These are phyloP conservation scores for Tyrannus savana DNA, from an alignment of 2,113 vertebrate genomes.

Conservation along the genomic window DNA sequence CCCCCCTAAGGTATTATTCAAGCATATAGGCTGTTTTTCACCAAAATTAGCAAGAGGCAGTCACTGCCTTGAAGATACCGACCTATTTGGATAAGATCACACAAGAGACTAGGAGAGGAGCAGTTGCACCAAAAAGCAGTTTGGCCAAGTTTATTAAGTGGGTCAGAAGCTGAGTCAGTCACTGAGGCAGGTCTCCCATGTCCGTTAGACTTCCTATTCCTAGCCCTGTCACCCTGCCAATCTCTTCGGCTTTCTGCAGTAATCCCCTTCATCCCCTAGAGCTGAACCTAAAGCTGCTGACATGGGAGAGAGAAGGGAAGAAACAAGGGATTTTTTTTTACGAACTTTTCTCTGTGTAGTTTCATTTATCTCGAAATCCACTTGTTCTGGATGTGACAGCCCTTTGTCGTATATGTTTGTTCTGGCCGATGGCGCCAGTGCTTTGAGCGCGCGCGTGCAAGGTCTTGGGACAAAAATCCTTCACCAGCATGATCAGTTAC, in stretches of 20 bases:
- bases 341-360: not conserved
- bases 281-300: not conserved
- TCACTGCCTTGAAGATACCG: not conserved
- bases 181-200: not conserved
- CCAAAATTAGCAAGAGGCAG: not conserved
- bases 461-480: not conserved
- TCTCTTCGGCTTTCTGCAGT: not conserved
- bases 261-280: slow-evolving; percentile 6
- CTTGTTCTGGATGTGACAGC: not conserved
- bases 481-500: not conserved
- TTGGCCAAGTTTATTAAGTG: not conserved
- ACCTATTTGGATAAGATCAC: not conserved
- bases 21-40: not conserved
- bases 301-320: not conserved
- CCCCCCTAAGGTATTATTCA: not conserved
- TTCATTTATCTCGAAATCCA: rapidly evolving
- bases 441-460: rapidly evolving
- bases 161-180: not conserved
- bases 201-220: not conserved
- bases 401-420: rapidly evolving
- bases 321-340: not conserved
- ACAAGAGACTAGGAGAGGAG: not conserved
- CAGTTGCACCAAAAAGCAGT: not conserved
- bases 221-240: not conserved
- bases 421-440: not conserved